A percentile compares a stretch with the other conserved stretches of the same genome.
These are phyloP conservation scores for Drosophila ohnishii DNA, from an alignment of 1,140 invertebrate genomes.

Conservation along the genomic window DNA sequence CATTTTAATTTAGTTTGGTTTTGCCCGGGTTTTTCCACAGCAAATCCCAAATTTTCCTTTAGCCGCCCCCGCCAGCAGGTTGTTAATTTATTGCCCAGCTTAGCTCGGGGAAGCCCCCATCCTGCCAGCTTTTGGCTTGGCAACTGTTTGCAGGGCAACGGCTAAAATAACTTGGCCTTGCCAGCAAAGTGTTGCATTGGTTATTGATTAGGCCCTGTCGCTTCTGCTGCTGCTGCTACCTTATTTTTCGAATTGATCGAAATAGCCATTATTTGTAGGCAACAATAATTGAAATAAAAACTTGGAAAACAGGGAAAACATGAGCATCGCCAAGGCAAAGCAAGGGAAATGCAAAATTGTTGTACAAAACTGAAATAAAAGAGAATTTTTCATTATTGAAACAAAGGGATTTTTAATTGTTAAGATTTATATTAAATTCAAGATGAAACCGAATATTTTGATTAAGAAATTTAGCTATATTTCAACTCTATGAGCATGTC, in stretches of 20 bases:
- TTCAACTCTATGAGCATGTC: not conserved
- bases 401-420: not conserved
- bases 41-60: conserved; percentile 15
- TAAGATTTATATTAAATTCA: not conserved
- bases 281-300: conserved; percentile 6
- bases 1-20: conserved; percentile 62
- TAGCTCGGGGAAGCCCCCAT: conserved; percentile 14
- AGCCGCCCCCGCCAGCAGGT: not conserved
- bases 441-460: not conserved
- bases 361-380: too few species aligned
- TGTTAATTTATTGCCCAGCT: conserved; percentile 44
- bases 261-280: conserved; percentile 1
- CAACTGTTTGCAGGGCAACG: conserved; percentile 34
- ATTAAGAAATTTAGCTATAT: not conserved
- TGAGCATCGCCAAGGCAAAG: not conserved
- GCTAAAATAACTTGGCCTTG: conserved; percentile 17
- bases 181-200: conserved; percentile 34
- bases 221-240: not conserved
- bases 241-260: not conserved
- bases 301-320: not conserved
- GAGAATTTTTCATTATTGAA: too few species aligned
- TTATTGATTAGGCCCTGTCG: conserved; percentile 32
- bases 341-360: not conserved
- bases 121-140: conserved; percentile 5
- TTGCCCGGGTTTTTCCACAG: conserved; percentile 7